These are phyloP conservation scores for Erannis defoliaria DNA, from an alignment of 2,888 invertebrate genomes.

Conservation along the genomic window DNA sequence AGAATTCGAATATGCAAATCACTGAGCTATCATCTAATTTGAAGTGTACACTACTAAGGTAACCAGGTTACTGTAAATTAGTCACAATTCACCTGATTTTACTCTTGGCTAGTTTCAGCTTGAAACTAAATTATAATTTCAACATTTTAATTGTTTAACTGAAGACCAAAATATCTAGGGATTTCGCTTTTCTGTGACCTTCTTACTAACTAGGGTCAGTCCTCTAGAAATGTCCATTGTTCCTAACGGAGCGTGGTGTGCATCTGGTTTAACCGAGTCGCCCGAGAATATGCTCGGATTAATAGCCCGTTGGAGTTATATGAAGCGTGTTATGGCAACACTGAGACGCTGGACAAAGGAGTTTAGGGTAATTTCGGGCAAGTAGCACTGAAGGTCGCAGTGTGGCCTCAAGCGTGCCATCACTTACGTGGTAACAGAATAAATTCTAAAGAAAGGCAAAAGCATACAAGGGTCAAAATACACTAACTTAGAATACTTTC, in stretches of 20 bases:
- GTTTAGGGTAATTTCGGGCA: slow-evolving; percentile 40
- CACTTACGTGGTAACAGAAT: slow-evolving; percentile 22
- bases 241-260: slow-evolving; percentile 26
- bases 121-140: background rate
- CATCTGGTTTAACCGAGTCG: slow-evolving; percentile 36
- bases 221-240: slow-evolving; percentile 23
- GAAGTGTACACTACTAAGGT: too few relatives aligned
- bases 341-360: slow-evolving; percentile 44
- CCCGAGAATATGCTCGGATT: slow-evolving; percentile 41
- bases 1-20: too few relatives aligned
- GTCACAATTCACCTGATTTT: background rate
- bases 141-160: background rate
- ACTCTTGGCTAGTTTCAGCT: background rate
- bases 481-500: too few relatives aligned
- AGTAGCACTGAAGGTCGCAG: slow-evolving; percentile 30
- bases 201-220: background rate
- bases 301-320: slow-evolving; percentile 47
- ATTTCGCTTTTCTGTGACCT: too few relatives aligned
- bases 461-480: background rate
- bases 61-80: background rate
- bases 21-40: too few relatives aligned
- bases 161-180: background rate
- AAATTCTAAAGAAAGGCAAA: slow-evolving; percentile 7
- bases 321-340: slow-evolving; percentile 43
- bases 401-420: slow-evolving; percentile 24